These are phyloP conservation scores for Eustalomyia histrio DNA, from an alignment of 2,888 invertebrate genomes.

Conservation along the genomic window DNA sequence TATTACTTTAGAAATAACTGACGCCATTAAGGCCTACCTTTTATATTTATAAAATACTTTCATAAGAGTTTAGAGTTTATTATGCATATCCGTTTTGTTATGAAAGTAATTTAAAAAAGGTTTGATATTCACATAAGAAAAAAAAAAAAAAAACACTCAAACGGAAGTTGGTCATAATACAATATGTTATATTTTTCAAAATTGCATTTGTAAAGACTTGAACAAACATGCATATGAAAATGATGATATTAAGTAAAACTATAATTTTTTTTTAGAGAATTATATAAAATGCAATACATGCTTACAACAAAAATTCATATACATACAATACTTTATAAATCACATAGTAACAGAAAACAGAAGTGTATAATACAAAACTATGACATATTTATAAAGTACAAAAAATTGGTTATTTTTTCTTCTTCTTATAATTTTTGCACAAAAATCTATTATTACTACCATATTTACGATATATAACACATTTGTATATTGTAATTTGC, in stretches of 20 bases:
- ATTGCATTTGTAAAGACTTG: conserved; percentile 48
- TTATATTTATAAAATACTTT: conserved; percentile 12
- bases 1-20: conserved; percentile 23
- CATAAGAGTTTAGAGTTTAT: conserved; percentile 54
- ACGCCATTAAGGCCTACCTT: conserved; percentile 55
- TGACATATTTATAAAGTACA: not conserved
- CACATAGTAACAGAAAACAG: conserved; percentile 1
- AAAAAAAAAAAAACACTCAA: too few species aligned
- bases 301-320: not conserved
- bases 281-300: not conserved
- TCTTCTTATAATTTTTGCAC: not conserved
- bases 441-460: conserved; percentile 11
- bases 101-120: conserved; percentile 42
- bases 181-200: conserved; percentile 57
- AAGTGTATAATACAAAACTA: not conserved
- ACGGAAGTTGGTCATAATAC: conserved; percentile 64
- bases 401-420: not conserved
- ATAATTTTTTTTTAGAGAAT: not conserved
- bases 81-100: conserved; percentile 61
- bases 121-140: not conserved
- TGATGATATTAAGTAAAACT: not conserved
- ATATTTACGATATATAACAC: not conserved
- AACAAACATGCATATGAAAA: not conserved
- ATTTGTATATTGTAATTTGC: conserved; percentile 8
- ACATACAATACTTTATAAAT: conserved; percentile 34